phyloP scores from a whole-genome alignment of 2,888 invertebrate genomes.

The Ectemnius cavifrons region DNA sequence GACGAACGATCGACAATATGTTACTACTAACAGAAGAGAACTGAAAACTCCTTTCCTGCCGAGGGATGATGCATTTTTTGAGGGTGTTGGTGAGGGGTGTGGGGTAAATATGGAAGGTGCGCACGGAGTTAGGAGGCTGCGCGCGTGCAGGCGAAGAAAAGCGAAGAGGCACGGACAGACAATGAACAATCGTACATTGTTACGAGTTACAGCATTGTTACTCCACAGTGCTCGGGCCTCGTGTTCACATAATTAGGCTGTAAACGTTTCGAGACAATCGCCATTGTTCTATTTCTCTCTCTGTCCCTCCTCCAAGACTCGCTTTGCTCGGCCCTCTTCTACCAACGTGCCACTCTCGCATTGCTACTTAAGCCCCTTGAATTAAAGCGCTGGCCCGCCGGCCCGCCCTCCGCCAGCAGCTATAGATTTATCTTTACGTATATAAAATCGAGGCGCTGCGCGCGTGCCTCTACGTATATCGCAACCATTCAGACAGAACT shows the following conservation, averaged over 20 bases:
- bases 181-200: constrained; percentile 79
- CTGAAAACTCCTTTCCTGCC: no score
- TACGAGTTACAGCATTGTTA: constrained; percentile 78
- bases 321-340: constrained; percentile 37
- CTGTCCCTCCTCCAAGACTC: constrained; percentile 44
- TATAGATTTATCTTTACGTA: no score
- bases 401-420: background rate
- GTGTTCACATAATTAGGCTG: constrained; percentile 79
- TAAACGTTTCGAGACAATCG: constrained; percentile 78
- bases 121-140: constrained; percentile 55
- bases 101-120: background rate
- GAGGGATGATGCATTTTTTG: no score
- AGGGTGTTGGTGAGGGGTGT: background rate
- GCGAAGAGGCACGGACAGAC: constrained; percentile 66
- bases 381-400: constrained; percentile 47
- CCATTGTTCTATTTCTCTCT: constrained; percentile 73
- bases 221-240: constrained; percentile 73
- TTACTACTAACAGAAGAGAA: no score
- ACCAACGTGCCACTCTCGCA: constrained; percentile 13
- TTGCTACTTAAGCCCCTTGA: constrained; percentile 29
- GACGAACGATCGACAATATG: no score
- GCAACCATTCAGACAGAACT: no score
- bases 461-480: no score
- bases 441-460: no score
- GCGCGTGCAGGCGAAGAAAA: constrained; percentile 62